Conservation (phyloP, 2,797 vertebrate genomes). For the Zalophus californianus region DNA sequence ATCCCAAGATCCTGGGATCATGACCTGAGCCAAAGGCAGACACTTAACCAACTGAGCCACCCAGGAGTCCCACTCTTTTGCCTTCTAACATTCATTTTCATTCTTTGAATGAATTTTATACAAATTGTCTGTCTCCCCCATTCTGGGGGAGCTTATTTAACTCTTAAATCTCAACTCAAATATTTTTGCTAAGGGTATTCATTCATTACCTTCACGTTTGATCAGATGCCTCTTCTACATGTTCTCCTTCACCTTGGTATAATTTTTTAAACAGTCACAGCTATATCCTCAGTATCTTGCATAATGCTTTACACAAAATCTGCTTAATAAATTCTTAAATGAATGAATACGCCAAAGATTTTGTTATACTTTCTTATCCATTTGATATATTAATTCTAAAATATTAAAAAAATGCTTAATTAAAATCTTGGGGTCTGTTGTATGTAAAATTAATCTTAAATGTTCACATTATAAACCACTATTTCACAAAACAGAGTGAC, state of each 20-base stretch:
- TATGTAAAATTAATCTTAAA: slow-evolving; percentile 15
- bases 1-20: background rate
- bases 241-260: background rate
- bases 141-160: background rate
- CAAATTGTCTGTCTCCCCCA: background rate
- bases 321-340: background rate
- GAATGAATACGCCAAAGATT: background rate
- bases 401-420: background rate
- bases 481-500: background rate
- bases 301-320: background rate
- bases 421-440: background rate
- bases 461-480: background rate
- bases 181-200: background rate
- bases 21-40: background rate
- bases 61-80: background rate
- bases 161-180: background rate
- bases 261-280: background rate
- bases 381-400: background rate
- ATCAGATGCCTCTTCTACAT: background rate
- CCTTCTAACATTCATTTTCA: background rate
- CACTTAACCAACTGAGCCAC: background rate
- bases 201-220: background rate
- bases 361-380: background rate
- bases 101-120: background rate
- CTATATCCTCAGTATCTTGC: background rate